These are phyloP conservation scores for Tetropium fuscum DNA, from an alignment of 2,888 invertebrate genomes.

Conservation along the genomic window DNA sequence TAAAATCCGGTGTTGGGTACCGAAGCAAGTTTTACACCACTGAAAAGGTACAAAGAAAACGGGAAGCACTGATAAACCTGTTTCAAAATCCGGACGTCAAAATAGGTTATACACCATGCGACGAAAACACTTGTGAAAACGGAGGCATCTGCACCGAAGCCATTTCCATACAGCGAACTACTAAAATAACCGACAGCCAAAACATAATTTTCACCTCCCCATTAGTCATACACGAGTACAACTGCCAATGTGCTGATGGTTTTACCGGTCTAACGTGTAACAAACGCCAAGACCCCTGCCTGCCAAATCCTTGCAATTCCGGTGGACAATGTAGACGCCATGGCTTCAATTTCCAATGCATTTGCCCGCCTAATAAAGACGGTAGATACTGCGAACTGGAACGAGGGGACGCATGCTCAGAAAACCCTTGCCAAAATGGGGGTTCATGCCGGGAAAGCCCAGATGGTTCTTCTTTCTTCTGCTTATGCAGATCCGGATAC, in stretches of 20 bases:
- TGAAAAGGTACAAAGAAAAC: slow-evolving; percentile 75
- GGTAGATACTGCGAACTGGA: slow-evolving; percentile 89
- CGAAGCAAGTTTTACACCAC: slow-evolving; percentile 74
- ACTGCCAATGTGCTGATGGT: slow-evolving; percentile 85
- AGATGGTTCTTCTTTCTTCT: slow-evolving; percentile 90
- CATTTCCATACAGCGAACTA: slow-evolving; percentile 75
- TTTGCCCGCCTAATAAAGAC: slow-evolving; percentile 82
- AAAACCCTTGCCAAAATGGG: slow-evolving; percentile 90
- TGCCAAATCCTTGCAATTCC: slow-evolving; percentile 88
- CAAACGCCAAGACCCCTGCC: slow-evolving; percentile 90
- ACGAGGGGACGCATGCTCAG: slow-evolving; percentile 85
- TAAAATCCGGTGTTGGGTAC: slow-evolving; percentile 69
- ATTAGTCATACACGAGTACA: slow-evolving; percentile 79
- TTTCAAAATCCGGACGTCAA: slow-evolving; percentile 72
- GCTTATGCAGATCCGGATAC: slow-evolving; percentile 91
- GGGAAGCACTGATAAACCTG: slow-evolving; percentile 73
- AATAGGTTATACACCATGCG: slow-evolving; percentile 85
- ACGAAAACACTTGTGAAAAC: slow-evolving; percentile 79
- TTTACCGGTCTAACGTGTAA: slow-evolving; percentile 88
- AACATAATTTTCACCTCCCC: slow-evolving; percentile 88
- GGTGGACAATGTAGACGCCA: slow-evolving; percentile 88
- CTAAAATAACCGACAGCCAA: slow-evolving; percentile 84
- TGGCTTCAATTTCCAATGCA: slow-evolving; percentile 86
- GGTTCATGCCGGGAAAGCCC: slow-evolving; percentile 92
- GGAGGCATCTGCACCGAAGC: slow-evolving; percentile 81